Evolutionary conservation across 92 coral and sea anemone species (phyloP).

Genomic region (Porites cylindrica): DNA sequence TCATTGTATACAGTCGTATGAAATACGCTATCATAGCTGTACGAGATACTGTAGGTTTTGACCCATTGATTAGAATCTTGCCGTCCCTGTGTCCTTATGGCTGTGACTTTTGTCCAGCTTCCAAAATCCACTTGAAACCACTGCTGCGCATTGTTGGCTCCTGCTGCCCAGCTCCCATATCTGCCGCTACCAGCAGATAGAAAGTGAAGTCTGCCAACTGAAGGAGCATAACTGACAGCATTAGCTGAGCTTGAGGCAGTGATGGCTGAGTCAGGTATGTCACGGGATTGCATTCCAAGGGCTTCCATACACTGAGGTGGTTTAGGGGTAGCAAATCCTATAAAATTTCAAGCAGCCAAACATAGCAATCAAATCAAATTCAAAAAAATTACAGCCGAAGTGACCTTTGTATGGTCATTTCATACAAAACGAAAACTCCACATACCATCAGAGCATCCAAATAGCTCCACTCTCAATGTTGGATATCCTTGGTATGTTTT

Average conservation of each 20-base stretch:
- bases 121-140: slow-evolving; percentile 36
- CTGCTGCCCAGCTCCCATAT: slow-evolving; percentile 35
- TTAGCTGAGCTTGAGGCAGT: slow-evolving; percentile 22
- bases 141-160: not conserved
- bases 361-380: no score
- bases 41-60: slow-evolving; percentile 16
- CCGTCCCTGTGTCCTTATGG: slow-evolving; percentile 26
- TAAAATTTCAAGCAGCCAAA: no score
- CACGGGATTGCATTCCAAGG: slow-evolving; percentile 39
- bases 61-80: slow-evolving; percentile 36
- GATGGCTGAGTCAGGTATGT: slow-evolving; percentile 42
- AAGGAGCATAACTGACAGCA: not conserved
- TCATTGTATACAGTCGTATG: slow-evolving; percentile 4
- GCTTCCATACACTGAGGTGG: slow-evolving; percentile 17
- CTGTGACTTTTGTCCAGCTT: slow-evolving; percentile 29
- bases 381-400: no score
- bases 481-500: not conserved
- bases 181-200: slow-evolving; percentile 21
- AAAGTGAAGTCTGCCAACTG: slow-evolving; percentile 16
- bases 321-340: slow-evolving; percentile 13
- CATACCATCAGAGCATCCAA: slow-evolving; percentile 26
- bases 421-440: not conserved
- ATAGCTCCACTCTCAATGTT: slow-evolving; percentile 2
- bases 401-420: no score
- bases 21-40: slow-evolving; percentile 33